These are phyloP conservation scores for Ceryle rudis DNA, from an alignment of 2,797 vertebrate species.

Conservation along the genomic window DNA sequence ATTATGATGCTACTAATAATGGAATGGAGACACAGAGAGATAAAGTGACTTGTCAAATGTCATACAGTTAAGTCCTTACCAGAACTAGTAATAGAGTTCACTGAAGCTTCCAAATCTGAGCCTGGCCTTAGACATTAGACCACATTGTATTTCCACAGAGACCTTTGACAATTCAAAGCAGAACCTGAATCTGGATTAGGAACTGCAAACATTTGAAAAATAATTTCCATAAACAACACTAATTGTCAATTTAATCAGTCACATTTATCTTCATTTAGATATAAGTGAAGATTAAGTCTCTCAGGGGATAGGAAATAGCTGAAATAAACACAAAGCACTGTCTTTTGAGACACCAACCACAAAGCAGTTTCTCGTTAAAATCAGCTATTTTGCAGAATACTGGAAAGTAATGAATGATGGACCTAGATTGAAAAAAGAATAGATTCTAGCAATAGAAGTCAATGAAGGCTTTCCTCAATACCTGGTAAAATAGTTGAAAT, in stretches of 20 bases:
- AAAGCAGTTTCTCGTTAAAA: constrained; percentile 23
- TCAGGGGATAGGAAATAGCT: neutral
- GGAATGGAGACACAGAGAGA: fast-evolving
- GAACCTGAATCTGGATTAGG: neutral
- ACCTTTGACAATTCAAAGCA: neutral
- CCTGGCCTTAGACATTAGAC: neutral
- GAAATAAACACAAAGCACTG: constrained; percentile 38
- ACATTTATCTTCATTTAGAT: constrained; percentile 32
- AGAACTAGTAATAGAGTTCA: neutral
- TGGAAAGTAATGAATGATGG: neutral
- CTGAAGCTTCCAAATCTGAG: neutral
- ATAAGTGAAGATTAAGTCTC: constrained; percentile 37
- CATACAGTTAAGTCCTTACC: neutral
- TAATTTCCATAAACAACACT: constrained; percentile 14
- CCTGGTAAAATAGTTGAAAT: constrained; percentile 21
- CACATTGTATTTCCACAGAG: neutral
- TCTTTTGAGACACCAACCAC: neutral
- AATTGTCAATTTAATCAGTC: constrained; percentile 37
- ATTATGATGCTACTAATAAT: neutral
- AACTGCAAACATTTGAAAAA: neutral
- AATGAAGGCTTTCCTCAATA: neutral
- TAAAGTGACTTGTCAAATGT: neutral
- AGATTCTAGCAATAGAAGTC: neutral
- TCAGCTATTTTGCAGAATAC: neutral
- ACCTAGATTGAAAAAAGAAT: neutral